Conservation (phyloP, 53 echinoderm and acorn worm genomes). For the Astropecten irregularis region DNA sequence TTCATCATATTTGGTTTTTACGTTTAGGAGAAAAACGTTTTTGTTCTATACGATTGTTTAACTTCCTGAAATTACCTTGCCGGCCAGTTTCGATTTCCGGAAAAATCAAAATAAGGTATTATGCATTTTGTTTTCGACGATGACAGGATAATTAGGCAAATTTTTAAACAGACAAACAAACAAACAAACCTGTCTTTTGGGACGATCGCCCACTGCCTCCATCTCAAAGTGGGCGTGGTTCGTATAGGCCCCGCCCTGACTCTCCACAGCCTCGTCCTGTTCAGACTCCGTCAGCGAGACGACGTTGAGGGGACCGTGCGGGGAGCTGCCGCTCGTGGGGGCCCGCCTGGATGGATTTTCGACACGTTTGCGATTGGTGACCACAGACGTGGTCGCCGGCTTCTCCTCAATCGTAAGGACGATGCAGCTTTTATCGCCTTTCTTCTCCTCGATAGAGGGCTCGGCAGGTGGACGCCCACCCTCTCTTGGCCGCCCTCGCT, state of each 20-base stretch:
- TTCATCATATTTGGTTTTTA: no score
- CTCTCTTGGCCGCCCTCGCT: constrained; percentile 6
- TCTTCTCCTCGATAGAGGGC: background rate
- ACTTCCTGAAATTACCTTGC: no score
- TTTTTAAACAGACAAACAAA: background rate
- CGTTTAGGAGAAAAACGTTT: no score
- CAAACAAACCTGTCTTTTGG: constrained; percentile 22
- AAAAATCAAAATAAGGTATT: no score
- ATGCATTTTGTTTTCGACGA: no score
- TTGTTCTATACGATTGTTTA: no score
- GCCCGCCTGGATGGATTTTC: background rate
- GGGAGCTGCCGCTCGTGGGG: background rate
- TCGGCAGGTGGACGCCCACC: background rate
- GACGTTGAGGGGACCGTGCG: background rate
- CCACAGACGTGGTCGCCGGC: background rate
- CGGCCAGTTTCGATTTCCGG: no score
- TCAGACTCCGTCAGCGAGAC: background rate
- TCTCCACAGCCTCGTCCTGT: background rate
- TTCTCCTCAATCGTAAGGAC: constrained; percentile 47
- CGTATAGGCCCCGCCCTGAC: constrained; percentile 2
- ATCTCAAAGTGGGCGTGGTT: constrained; percentile 53
- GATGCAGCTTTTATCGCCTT: constrained; percentile 25
- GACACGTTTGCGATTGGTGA: background rate
- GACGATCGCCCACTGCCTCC: constrained; percentile 9
- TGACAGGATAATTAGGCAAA: no score